Conservation (phyloP, 92 coral and sea anemone species). For the Meandrina meandrites region DNA sequence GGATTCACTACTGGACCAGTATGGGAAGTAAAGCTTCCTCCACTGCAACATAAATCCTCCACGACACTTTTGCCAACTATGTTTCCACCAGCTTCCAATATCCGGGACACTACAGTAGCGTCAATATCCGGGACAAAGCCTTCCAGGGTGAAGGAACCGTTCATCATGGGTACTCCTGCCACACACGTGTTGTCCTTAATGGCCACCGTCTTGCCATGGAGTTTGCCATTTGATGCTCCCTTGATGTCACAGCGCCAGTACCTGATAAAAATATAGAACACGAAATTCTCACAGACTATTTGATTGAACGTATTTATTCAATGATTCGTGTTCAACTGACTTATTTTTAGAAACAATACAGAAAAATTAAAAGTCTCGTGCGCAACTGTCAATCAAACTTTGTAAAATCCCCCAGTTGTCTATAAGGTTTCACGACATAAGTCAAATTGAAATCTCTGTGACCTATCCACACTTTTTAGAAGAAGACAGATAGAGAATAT, state of each 20-base stretch:
- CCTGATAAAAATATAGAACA: constrained; percentile 58
- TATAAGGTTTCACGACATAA: too few relatives aligned
- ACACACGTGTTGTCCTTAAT: constrained; percentile 79
- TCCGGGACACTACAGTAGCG: constrained; percentile 80
- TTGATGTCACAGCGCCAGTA: constrained; percentile 78
- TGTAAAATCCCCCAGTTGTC: too few relatives aligned
- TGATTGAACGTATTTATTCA: too few relatives aligned
- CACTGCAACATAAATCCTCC: constrained; percentile 68
- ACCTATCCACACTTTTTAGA: too few relatives aligned
- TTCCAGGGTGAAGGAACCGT: constrained; percentile 72
- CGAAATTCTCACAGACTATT: too few relatives aligned
- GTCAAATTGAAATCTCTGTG: neutral
- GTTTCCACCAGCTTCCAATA: constrained; percentile 84
- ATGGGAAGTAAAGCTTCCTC: constrained; percentile 70
- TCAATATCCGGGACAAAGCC: constrained; percentile 92
- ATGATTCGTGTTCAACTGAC: too few relatives aligned
- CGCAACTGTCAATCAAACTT: too few relatives aligned
- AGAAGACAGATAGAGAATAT: too few relatives aligned
- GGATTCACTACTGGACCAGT: constrained; percentile 82
- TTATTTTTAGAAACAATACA: too few relatives aligned
- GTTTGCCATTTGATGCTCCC: constrained; percentile 80
- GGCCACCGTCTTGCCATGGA: constrained; percentile 76
- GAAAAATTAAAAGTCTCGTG: too few relatives aligned
- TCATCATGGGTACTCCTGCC: constrained; percentile 94
- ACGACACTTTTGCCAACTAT: constrained; percentile 80